These are phyloP conservation scores for Hemistola chrysoprasaria DNA, from an alignment of 2,888 invertebrate species.

Conservation along the genomic window DNA sequence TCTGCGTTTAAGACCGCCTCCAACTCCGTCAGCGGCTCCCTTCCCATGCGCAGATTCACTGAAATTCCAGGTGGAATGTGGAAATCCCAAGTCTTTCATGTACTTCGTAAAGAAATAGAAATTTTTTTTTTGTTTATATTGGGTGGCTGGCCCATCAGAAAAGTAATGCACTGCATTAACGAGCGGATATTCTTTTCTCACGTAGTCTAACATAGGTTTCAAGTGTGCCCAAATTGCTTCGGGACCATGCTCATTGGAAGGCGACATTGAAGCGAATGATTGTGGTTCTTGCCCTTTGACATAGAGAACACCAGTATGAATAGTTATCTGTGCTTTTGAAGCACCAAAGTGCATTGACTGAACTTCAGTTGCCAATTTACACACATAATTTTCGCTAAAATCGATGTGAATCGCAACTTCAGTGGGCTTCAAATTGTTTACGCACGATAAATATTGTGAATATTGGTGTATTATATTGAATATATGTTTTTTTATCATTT, in stretches of 20 bases:
- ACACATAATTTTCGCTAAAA: constrained; percentile 24
- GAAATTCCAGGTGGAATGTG: background rate
- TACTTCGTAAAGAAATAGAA: background rate
- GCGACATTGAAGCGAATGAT: background rate
- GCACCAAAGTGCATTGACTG: constrained; percentile 26
- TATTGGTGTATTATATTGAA: too few relatives aligned
- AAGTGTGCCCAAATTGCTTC: constrained; percentile 23
- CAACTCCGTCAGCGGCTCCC: constrained; percentile 20
- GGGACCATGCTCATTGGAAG: constrained; percentile 11
- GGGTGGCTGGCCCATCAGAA: constrained; percentile 25
- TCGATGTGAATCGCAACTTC: constrained; percentile 7
- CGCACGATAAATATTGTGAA: too few relatives aligned
- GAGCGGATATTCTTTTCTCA: background rate
- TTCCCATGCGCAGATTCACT: constrained; percentile 24
- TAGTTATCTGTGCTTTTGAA: constrained; percentile 11
- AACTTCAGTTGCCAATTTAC: constrained; percentile 17
- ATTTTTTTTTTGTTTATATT: constrained; percentile 15
- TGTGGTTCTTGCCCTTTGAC: background rate
- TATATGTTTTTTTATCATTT: too few relatives aligned
- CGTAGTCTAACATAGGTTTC: background rate
- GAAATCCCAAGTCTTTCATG: background rate
- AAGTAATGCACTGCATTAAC: constrained; percentile 14
- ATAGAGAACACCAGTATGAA: constrained; percentile 7
- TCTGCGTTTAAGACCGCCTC: constrained; percentile 19
- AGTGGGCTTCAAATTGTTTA: background rate